These are phyloP conservation scores for Lynx canadensis DNA, from an alignment of 2,113 vertebrate species.

Conservation along the genomic window DNA sequence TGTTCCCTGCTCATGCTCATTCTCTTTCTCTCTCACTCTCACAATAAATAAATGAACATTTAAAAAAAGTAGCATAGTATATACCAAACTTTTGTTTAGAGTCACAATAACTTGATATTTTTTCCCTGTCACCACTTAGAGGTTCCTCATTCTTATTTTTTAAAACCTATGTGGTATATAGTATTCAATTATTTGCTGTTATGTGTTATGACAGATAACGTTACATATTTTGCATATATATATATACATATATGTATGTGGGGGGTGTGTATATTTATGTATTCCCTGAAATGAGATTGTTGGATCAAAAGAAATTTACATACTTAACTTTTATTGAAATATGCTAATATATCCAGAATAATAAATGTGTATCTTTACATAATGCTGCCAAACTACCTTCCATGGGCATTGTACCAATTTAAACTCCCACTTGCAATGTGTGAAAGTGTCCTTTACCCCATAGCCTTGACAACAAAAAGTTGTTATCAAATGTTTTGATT, in stretches of 20 bases:
- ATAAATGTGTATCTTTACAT: constrained; percentile 26
- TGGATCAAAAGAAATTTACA: constrained; percentile 39
- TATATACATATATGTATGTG: no score
- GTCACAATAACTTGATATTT: constrained; percentile 38
- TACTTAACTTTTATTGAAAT: constrained; percentile 44
- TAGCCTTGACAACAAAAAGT: constrained; percentile 46
- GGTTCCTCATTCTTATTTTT: constrained; percentile 47
- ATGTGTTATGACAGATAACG: constrained; percentile 39
- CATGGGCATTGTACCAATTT: constrained; percentile 30
- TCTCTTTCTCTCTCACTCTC: no score
- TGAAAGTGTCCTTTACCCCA: constrained; percentile 17
- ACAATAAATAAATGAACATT: no score
- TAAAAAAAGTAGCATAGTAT: neutral
- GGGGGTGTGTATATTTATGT: neutral
- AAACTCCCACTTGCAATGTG: constrained; percentile 42
- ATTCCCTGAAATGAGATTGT: neutral
- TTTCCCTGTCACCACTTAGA: neutral
- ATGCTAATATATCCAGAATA: constrained; percentile 33
- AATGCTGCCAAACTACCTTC: constrained; percentile 37
- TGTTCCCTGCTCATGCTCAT: no score
- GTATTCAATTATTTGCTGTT: constrained; percentile 42
- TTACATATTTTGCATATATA: neutral
- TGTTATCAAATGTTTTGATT: constrained; percentile 53
- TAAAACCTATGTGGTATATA: neutral
- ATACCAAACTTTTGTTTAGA: neutral